Evolutionary conservation across 2,113 vertebrate species (phyloP), one percentile per base, ranked within the genome.

Genomic region (Callipepla californica): DNA sequence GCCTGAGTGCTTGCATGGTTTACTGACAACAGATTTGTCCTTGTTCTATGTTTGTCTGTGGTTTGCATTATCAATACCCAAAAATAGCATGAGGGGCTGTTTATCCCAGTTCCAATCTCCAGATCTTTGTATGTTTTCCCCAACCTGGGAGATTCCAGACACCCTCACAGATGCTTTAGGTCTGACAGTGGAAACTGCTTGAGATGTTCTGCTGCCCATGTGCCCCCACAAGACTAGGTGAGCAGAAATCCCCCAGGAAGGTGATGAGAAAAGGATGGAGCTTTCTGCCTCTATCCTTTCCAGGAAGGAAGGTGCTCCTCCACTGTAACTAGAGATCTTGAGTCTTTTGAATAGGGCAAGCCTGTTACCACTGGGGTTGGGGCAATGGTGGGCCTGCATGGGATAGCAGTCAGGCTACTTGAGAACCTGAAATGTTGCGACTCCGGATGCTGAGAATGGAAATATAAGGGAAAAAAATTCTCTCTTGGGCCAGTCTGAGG

Each of bases 151-250:
- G 32, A 34, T 89, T 44, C 57, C 45, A 69, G 53, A 48, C 53
- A 13, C 12, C 21, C 47, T 13, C 25, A n/a, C 30, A 8, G 25
- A 65, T 48, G 18, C 1, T 0, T 1, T 32, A 72, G 32, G 26
- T 32, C 23, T 76, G 62, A 40, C 21, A 22, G 13, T 2, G 6
- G 5, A 47, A 59, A 30, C 45, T 65, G 26, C 26, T 30, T 16
- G 11, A 32, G 28, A 28, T 70, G 20, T 15, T n/a, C 78, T 47
- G 22, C 72, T 80, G 53, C 36, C 57, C 36, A 22, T 11, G 0
- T 20, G 21, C 63, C 61, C 30, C 23, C 13, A 0, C 11, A 6
- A 2, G 40, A 47, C 17, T 30, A 38, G 59, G 59, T 38, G 22
- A 34, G 38, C 7, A 7, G 40, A 42, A 65, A 25, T 36, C 44